Base-by-base conservation (phyloP, 2,888 invertebrate genomes). In the Mesodorylaimus sp. region DNA sequence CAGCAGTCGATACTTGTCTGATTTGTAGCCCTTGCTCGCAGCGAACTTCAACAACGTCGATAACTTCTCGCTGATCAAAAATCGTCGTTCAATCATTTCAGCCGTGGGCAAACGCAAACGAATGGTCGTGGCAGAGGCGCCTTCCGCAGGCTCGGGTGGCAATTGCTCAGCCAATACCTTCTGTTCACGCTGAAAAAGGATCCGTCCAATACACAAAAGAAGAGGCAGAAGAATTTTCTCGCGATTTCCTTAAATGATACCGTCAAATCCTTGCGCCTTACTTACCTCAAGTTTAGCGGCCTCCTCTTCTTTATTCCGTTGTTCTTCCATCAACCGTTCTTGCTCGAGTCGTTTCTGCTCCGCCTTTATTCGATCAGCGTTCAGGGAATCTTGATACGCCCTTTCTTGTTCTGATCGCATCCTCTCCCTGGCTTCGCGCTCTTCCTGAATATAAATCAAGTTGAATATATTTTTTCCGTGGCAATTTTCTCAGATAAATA, bases 381-480 rank as follows among this genome's bases (percentile, higher is more conserved):
- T 81, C 49, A 93, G 74, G 59, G 89, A 89, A 64, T 77, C 79
- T 67, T 85, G 79, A 70, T 87, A 93, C 0, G 91, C 91, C 67
- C 79, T 79, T 72, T 93, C 89, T 72, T 93, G 91, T 68, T 91
- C 89, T 60, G 79, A 76, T 70, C 88, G 87, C 48, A 93, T 37
- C 59, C 76, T 74, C 69, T 89, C 88, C 50, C 91, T 72, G 10
- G 83, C 86, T 56, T 83, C 82, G 50, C 91, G 72, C 68, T 89
- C 88, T 52, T 83, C 77, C 66, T 69, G 53, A 10, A 55, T 52
- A 41, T 21, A 41, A 7, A 19, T 24, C 16, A 32, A 32, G 16
- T 13, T 32, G 16, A 10, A 16, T 13, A 32, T 16, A 13, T 32
- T 32, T 32, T 16, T 13, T 13, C 32, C 32, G 16, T 32, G 10